Evolutionary conservation across 2,888 invertebrate species (phyloP).

Genomic region (Lochmaea capreae): DNA sequence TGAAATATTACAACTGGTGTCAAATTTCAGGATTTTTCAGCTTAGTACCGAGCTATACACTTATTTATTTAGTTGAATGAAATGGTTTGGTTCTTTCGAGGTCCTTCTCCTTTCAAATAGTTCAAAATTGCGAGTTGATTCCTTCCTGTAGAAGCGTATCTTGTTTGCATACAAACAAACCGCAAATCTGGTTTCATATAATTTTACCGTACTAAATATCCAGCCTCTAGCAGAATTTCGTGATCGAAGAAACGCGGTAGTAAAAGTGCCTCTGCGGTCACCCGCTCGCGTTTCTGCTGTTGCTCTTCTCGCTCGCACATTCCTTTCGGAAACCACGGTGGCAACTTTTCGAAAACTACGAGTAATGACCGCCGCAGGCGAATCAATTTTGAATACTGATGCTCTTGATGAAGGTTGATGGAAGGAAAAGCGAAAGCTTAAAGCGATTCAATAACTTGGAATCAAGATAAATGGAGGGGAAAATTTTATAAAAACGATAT

Average conservation of each 20-base stretch:
- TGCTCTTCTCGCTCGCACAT: slow-evolving; percentile 9
- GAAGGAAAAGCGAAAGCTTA: not conserved
- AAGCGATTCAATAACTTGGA: not conserved
- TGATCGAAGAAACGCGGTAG: slow-evolving; percentile 19
- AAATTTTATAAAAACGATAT: too few relatives aligned
- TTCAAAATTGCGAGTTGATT: too few relatives aligned
- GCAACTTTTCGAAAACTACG: slow-evolving; percentile 18
- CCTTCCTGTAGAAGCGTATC: too few relatives aligned
- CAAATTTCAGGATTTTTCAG: too few relatives aligned
- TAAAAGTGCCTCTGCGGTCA: slow-evolving; percentile 25
- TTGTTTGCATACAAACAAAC: too few relatives aligned
- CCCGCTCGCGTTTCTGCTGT: slow-evolving; percentile 19
- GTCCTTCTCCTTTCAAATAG: too few relatives aligned
- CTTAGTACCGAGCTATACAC: too few relatives aligned
- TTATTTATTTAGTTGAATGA: too few relatives aligned
- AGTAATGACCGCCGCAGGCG: slow-evolving; percentile 13
- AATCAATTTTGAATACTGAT: slow-evolving; percentile 12
- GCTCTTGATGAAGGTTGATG: not conserved
- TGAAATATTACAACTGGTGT: too few relatives aligned
- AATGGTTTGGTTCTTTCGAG: too few relatives aligned
- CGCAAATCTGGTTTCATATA: too few relatives aligned
- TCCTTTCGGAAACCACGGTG: slow-evolving; percentile 10
- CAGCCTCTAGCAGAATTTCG: slow-evolving; percentile 11
- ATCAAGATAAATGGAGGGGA: not conserved
- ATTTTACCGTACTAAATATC: slow-evolving; percentile 9